Evolutionary conservation across 2,113 vertebrate genomes (phyloP).

Genomic region (Apus apus): DNA sequence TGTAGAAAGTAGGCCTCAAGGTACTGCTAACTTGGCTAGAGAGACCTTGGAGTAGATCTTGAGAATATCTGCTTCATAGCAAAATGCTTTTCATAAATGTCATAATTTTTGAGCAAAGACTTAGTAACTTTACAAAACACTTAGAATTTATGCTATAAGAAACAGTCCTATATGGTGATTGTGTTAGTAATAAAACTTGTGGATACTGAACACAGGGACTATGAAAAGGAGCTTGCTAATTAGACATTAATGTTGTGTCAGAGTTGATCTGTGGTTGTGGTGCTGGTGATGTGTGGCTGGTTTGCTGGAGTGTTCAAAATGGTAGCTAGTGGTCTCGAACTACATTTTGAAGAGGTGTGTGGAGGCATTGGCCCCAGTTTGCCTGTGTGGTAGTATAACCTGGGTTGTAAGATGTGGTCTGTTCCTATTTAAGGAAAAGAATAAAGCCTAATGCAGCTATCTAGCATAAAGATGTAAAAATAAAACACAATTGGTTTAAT

Average conservation of each 20-base stretch:
- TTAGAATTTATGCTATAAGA: neutral
- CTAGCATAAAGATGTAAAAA: neutral
- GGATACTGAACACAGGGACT: accelerated
- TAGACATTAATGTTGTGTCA: neutral
- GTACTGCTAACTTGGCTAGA: neutral
- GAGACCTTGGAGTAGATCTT: neutral
- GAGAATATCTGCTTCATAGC: neutral
- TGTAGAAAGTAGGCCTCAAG: neutral
- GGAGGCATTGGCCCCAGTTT: neutral
- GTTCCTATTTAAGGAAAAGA: neutral
- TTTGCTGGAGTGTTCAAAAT: accelerated
- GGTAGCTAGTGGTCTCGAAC: neutral
- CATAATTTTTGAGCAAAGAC: neutral
- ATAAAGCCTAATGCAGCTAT: neutral
- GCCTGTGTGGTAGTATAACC: neutral
- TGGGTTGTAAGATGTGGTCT: neutral
- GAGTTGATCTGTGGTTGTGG: neutral
- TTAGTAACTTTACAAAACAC: neutral
- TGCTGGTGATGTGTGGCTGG: neutral
- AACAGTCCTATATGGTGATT: neutral
- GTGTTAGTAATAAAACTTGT: neutral
- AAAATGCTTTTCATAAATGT: neutral
- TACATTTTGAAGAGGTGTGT: neutral
- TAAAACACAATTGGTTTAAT: neutral
- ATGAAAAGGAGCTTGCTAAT: neutral